Conservation (phyloP, 2,797 vertebrate genomes). For the Sebastes matsubarae region DNA sequence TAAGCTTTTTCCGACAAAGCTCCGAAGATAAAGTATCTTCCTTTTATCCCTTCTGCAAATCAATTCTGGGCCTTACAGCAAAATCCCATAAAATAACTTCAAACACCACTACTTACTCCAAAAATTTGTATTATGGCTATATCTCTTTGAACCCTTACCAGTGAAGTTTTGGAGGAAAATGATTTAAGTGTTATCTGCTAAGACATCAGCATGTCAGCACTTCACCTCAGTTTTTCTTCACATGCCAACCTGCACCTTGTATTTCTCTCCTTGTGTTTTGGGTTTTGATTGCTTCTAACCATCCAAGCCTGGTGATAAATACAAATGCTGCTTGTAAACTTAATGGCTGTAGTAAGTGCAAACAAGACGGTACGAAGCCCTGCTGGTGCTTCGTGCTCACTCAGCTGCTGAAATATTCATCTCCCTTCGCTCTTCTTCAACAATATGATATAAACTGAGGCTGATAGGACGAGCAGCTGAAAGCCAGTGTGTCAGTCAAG, state of each 20-base stretch:
- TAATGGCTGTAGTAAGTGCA: constrained; percentile 83
- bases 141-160: constrained; percentile 98
- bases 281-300: constrained; percentile 88
- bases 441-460: constrained; percentile 61
- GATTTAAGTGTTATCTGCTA: constrained; percentile 99
- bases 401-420: constrained; percentile 81
- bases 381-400: constrained; percentile 61
- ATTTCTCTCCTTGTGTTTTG: constrained; percentile 85
- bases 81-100: constrained; percentile 99
- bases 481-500: constrained; percentile 28
- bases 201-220: constrained; percentile 97
- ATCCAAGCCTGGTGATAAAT: constrained; percentile 87
- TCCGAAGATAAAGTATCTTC: constrained; percentile 99
- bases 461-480: constrained; percentile 43
- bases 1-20: constrained; percentile 99
- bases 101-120: constrained; percentile 99
- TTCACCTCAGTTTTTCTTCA: constrained; percentile 97
- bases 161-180: constrained; percentile 99
- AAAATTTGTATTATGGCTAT: constrained; percentile 99
- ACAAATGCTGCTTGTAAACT: constrained; percentile 88
- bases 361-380: constrained; percentile 67
- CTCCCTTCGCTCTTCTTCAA: constrained; percentile 66
- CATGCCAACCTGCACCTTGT: constrained; percentile 93
- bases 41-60: constrained; percentile 99
- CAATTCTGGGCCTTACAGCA: constrained; percentile 99